These are phyloP conservation scores for Corythornis vintsioides DNA, from an alignment of 2,113 vertebrate genomes.

Conservation along the genomic window DNA sequence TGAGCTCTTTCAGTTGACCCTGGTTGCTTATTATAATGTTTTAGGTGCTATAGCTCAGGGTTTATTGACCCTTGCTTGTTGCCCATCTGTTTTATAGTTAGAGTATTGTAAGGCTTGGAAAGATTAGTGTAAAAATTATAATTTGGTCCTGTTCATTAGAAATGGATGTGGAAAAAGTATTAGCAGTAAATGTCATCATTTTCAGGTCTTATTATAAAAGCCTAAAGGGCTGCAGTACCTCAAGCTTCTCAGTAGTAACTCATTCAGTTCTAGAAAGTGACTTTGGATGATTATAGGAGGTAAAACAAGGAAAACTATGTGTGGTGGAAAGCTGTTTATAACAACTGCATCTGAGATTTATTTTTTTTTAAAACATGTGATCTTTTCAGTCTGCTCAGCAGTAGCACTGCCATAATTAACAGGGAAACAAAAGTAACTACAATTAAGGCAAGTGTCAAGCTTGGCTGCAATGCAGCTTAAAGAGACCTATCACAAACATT, in stretches of 20 bases:
- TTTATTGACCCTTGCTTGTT: slow-evolving; percentile 1
- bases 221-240: not conserved
- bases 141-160: slow-evolving; percentile 20
- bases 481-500: not conserved
- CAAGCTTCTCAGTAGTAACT: not conserved
- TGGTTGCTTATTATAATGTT: slow-evolving; percentile 27
- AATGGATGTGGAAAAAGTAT: not conserved
- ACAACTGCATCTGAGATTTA: not conserved
- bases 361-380: not conserved
- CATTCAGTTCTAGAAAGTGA: not conserved
- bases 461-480: not conserved
- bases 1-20: slow-evolving; percentile 30
- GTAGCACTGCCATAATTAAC: not conserved
- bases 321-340: not conserved
- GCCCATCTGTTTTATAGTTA: not conserved
- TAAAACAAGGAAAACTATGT: not conserved
- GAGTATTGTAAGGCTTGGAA: not conserved
- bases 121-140: slow-evolving; percentile 1
- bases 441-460: not conserved
- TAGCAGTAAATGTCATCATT: not conserved
- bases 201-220: not conserved
- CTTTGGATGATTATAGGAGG: not conserved
- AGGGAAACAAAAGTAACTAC: not conserved
- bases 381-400: not conserved
- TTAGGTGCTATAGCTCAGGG: not conserved